Percentiles rank a stretch among this genome's conserved stretches.
phyloP scores from a whole-genome alignment of 1,140 invertebrate species.

The Bombus confusus region DNA sequence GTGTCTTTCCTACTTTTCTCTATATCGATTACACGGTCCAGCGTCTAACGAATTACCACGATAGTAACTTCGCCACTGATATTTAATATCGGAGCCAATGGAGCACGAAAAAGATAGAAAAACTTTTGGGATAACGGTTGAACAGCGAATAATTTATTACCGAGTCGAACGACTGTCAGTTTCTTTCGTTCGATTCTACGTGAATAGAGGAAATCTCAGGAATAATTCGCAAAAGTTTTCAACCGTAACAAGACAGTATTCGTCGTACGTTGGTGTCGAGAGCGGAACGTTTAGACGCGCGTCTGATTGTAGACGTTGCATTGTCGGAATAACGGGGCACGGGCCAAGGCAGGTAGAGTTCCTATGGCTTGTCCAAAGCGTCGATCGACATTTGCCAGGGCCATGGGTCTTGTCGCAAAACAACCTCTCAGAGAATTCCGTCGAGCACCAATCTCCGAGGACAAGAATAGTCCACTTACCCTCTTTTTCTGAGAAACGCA shows the following conservation, averaged over 20 bases:
- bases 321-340: neutral
- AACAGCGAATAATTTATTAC: no score
- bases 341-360: neutral
- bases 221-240: no score
- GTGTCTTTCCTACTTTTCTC: no score
- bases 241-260: no score
- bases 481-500: neutral
- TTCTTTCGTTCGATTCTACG: no score
- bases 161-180: no score
- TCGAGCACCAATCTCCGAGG: neutral
- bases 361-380: neutral
- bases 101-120: neutral
- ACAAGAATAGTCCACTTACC: neutral
- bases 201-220: no score
- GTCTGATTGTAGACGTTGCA: neutral
- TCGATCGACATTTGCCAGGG: neutral
- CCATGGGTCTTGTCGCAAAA: neutral
- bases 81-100: neutral
- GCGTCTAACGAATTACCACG: neutral
- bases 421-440: neutral
- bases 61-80: neutral
- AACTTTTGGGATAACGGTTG: neutral
- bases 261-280: no score
- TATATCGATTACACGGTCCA: neutral
- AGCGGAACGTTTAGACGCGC: no score